Evolutionary conservation across 1,140 invertebrate species (phyloP), one percentile per base, ranked within the genome.

Genomic region (Daktulosphaira vitifoliae): DNA sequence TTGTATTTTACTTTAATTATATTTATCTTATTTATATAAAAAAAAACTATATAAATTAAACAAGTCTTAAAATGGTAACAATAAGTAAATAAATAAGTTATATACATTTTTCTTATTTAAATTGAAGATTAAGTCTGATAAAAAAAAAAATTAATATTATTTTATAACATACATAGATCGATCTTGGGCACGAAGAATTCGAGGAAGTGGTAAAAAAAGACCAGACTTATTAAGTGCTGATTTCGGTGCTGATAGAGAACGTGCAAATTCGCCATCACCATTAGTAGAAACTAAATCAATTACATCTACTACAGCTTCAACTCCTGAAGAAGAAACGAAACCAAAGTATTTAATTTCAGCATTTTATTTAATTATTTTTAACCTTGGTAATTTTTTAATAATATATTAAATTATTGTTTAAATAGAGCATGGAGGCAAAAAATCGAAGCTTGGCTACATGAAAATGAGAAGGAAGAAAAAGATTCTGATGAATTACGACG

Each of bases 391-490:
- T 23, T 52, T 8, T 22, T 8, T 3, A 23, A 52, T 23, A 51
- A 16, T 23, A 7, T 23, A 7, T 25, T 8, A 29, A 37, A 44
- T 22, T 15, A n/a, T 3, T 13, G 39, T 29, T 56, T 56, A 3
- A 33, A 67, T 72, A 83, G 84, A 73, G 84, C 89, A 68, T 90
- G 88, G 88, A 77, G 86, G 33, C 84, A 90, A 72, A 91, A 92
- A 73, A 92, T 95, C 69, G 88, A 92, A 76, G 88, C 87, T 15
- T 93, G 91, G 91, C 76, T 93, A 67, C 83, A 89, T 67, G 88
- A 90, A 65, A 90, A 89, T 75, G 89, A 90, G 73, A 86, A 85
- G 71, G 87, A 90, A 71, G 87, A 90, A 73, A 81, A 82, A 66
- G 81, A 83, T 56, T 81, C 80, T 65, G 84, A 87, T 69, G 77